Evolutionary conservation across 2,797 vertebrate species (phyloP).

Genomic region (Smutsia gigantea): DNA sequence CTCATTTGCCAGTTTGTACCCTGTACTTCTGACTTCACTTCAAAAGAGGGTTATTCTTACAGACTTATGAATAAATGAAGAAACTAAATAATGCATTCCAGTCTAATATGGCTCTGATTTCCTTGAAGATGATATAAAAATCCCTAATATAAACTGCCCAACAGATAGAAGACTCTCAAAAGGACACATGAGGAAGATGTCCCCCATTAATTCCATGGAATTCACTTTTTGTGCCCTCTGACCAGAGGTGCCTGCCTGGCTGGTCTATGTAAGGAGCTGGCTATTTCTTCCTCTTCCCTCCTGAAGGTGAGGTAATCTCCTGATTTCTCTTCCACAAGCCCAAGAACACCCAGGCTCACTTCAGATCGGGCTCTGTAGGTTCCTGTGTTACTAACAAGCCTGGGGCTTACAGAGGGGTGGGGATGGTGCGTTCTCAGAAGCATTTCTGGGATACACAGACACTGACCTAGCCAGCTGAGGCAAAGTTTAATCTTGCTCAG

Average conservation of each 20-base stretch:
- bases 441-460: background rate
- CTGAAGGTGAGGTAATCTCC: background rate
- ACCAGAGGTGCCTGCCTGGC: background rate
- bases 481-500: background rate
- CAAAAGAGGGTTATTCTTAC: constrained; percentile 50
- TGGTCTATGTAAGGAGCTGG: background rate
- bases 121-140: constrained; percentile 56
- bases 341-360: background rate
- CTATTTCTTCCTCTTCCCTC: background rate
- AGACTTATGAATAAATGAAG: constrained; percentile 51
- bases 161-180: constrained; percentile 61
- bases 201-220: constrained; percentile 21
- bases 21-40: constrained; percentile 16
- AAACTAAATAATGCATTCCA: constrained; percentile 60
- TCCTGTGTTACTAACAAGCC: background rate
- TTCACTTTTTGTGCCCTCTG: constrained; percentile 30
- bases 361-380: background rate
- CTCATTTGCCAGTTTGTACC: background rate
- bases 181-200: constrained; percentile 54
- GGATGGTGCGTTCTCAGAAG: background rate
- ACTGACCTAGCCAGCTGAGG: background rate
- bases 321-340: background rate
- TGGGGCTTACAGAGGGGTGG: too few species aligned
- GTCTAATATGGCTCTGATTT: constrained; percentile 54
- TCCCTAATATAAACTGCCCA: background rate